Percentiles rank a stretch among this genome's conserved stretches.
Evolutionary conservation across 2,888 invertebrate species (phyloP).

Genomic region (Lysandra coridon): DNA sequence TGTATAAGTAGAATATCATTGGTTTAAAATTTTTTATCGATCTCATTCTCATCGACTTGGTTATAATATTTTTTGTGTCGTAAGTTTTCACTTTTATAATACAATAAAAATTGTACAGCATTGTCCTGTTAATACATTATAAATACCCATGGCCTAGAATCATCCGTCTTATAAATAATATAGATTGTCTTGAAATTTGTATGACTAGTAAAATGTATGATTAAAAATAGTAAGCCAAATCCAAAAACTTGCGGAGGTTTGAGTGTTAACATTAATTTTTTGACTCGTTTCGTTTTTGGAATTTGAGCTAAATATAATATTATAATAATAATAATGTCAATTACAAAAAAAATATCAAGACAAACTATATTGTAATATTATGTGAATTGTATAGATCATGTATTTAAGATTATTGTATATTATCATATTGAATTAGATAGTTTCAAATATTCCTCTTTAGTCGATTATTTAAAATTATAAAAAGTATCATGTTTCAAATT

Average conservation of each 20-base stretch:
- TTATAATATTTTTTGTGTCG: not conserved
- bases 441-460: constrained; percentile 11
- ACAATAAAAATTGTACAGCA: not conserved
- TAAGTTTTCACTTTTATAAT: not conserved
- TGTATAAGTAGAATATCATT: too few species aligned
- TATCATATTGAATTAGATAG: constrained; percentile 4
- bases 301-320: not conserved
- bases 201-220: not conserved
- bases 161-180: constrained; percentile 13
- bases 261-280: not conserved
- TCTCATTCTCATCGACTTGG: not conserved
- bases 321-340: constrained; percentile 9
- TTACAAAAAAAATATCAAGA: constrained; percentile 20
- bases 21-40: not conserved
- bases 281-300: not conserved
- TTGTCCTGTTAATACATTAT: not conserved
- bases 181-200: constrained; percentile 19
- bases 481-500: constrained; percentile 10
- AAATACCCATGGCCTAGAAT: constrained; percentile 15
- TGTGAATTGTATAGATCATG: constrained; percentile 21
- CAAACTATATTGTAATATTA: constrained; percentile 12
- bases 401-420: constrained; percentile 16
- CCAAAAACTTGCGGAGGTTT: not conserved
- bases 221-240: not conserved
- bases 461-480: constrained; percentile 21